Conservation (phyloP, 2,797 vertebrate genomes). For the Rhinogobio ventralis region DNA sequence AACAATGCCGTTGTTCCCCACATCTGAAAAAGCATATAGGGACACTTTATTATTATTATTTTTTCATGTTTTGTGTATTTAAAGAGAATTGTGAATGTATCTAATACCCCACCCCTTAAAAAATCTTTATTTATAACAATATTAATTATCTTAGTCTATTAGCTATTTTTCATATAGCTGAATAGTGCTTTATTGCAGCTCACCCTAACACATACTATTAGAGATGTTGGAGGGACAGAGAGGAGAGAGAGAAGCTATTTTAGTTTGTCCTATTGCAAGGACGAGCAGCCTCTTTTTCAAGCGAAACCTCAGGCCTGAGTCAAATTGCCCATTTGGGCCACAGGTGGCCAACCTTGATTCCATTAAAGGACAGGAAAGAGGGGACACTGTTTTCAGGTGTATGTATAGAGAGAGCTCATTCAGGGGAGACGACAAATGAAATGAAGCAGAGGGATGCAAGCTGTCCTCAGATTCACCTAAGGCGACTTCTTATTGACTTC, state of each 20-base stretch:
- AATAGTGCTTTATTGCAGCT: background rate
- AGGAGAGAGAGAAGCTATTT: constrained; percentile 46
- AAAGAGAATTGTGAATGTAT: too few species aligned
- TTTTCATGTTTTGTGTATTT: too few species aligned
- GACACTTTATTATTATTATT: too few species aligned
- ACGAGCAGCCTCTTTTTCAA: constrained; percentile 44
- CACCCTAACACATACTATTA: constrained; percentile 11
- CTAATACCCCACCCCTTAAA: background rate
- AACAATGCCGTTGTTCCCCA: too few species aligned
- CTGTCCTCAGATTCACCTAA: constrained; percentile 35
- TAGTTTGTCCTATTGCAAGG: constrained; percentile 50
- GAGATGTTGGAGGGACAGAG: constrained; percentile 16
- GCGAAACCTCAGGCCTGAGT: constrained; percentile 53
- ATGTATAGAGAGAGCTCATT: constrained; percentile 44
- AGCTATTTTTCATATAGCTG: background rate
- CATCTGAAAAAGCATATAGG: too few species aligned
- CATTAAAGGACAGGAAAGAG: constrained; percentile 53
- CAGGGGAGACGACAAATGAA: constrained; percentile 46
- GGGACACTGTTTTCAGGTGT: constrained; percentile 38
- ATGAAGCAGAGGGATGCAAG: constrained; percentile 42
- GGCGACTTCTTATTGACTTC: constrained; percentile 35
- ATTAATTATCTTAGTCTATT: background rate
- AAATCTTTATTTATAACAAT: background rate
- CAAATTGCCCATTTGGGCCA: constrained; percentile 54
- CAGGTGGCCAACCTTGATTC: constrained; percentile 59